Conservation (phyloP, 2,797 vertebrate species). For the Lacerta viridis region DNA sequence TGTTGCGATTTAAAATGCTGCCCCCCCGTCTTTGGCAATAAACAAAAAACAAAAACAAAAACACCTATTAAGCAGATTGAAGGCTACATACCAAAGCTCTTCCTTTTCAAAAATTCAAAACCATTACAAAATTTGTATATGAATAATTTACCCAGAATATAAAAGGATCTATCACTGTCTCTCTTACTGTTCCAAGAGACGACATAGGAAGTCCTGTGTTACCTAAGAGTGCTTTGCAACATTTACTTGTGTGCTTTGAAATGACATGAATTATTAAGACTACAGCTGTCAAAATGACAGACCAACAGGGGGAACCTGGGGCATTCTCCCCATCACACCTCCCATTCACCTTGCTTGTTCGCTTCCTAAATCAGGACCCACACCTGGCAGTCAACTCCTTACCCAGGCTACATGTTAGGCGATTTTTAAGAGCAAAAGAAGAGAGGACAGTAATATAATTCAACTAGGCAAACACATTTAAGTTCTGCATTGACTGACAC, state of each 20-base stretch:
- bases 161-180: neutral
- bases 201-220: neutral
- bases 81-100: neutral
- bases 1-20: neutral
- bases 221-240: neutral
- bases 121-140: neutral
- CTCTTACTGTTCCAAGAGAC: neutral
- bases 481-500: neutral
- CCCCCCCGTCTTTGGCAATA: neutral
- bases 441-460: neutral
- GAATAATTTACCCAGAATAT: neutral
- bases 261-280: conserved; percentile 18
- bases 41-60: neutral
- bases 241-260: neutral
- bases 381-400: neutral
- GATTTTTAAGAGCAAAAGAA: neutral
- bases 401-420: neutral
- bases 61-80: neutral
- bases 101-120: neutral
- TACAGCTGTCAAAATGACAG: neutral
- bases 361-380: neutral
- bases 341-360: neutral
- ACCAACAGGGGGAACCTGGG: neutral
- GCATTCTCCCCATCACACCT: neutral
- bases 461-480: neutral